Evolutionary conservation across 92 coral and sea anemone species (phyloP).

Genomic region (Zoanthus solanderi): DNA sequence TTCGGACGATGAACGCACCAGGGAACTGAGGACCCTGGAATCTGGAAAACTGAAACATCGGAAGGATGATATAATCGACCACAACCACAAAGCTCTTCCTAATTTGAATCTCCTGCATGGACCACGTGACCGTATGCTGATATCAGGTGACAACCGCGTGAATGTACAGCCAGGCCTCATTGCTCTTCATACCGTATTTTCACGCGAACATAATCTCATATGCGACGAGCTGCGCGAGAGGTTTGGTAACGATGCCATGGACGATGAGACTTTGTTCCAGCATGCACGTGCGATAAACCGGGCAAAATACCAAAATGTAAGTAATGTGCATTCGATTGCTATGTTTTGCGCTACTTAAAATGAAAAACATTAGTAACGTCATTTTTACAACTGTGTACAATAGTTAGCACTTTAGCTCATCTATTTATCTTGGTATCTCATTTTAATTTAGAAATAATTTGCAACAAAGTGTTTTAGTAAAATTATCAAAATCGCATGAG

Average conservation of each 20-base stretch:
- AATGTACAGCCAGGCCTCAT: slow-evolving; percentile 99
- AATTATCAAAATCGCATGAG: too few relatives aligned
- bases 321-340: background rate
- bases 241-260: slow-evolving; percentile 76
- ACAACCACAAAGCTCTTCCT: slow-evolving; percentile 87
- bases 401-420: too few relatives aligned
- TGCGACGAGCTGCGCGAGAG: slow-evolving; percentile 88
- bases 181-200: slow-evolving; percentile 92
- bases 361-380: background rate
- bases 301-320: slow-evolving; percentile 90
- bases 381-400: background rate
- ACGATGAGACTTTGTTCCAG: slow-evolving; percentile 93
- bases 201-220: slow-evolving; percentile 95
- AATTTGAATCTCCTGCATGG: slow-evolving; percentile 94
- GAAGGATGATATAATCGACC: slow-evolving; percentile 74
- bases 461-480: too few relatives aligned
- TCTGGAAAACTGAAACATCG: slow-evolving; percentile 89
- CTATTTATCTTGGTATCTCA: too few relatives aligned
- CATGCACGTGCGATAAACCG: slow-evolving; percentile 95
- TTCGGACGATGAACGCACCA: slow-evolving; percentile 83
- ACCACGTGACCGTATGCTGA: slow-evolving; percentile 95
- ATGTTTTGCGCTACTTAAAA: background rate
- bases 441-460: too few relatives aligned
- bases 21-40: slow-evolving; percentile 73
- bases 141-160: slow-evolving; percentile 99